phyloP scores from a whole-genome alignment of 1,140 invertebrate genomes.

The Prorops nasuta region DNA sequence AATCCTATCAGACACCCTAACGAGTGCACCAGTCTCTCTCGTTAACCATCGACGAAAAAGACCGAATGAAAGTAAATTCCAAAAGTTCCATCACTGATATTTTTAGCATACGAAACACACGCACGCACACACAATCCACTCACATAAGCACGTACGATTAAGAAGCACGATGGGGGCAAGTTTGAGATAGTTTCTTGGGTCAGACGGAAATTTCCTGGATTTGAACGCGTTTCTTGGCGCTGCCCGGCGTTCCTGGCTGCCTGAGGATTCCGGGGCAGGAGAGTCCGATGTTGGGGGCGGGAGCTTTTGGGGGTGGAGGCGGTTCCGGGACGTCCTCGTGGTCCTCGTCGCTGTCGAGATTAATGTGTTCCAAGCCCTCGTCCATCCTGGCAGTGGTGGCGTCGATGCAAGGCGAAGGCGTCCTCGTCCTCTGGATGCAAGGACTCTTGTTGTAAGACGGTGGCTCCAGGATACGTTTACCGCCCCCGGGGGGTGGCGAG shows the following conservation, averaged over 20 bases:
- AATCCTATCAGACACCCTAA: too few relatives aligned
- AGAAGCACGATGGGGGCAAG: too few relatives aligned
- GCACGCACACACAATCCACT: too few relatives aligned
- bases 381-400: slow-evolving; percentile 57
- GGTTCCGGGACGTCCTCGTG: slow-evolving; percentile 63
- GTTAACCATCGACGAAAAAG: background rate
- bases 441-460: slow-evolving; percentile 58
- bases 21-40: too few relatives aligned
- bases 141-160: too few relatives aligned
- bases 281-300: slow-evolving; percentile 47
- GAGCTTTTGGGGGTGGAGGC: slow-evolving; percentile 66
- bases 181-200: too few relatives aligned
- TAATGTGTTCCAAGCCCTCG: slow-evolving; percentile 46
- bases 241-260: slow-evolving; percentile 63
- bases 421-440: slow-evolving; percentile 46
- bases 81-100: too few relatives aligned
- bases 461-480: slow-evolving; percentile 52
- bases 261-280: slow-evolving; percentile 63
- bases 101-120: too few relatives aligned
- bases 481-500: slow-evolving; percentile 59
- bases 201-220: slow-evolving; percentile 86
- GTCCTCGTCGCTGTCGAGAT: slow-evolving; percentile 53
- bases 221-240: slow-evolving; percentile 81
- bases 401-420: slow-evolving; percentile 56
- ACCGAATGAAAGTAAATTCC: background rate